Percentiles rank a stretch among this genome's conserved stretches.
phyloP scores from a whole-genome alignment of 2,113 vertebrate genomes.

The Atlantisia rogersi region DNA sequence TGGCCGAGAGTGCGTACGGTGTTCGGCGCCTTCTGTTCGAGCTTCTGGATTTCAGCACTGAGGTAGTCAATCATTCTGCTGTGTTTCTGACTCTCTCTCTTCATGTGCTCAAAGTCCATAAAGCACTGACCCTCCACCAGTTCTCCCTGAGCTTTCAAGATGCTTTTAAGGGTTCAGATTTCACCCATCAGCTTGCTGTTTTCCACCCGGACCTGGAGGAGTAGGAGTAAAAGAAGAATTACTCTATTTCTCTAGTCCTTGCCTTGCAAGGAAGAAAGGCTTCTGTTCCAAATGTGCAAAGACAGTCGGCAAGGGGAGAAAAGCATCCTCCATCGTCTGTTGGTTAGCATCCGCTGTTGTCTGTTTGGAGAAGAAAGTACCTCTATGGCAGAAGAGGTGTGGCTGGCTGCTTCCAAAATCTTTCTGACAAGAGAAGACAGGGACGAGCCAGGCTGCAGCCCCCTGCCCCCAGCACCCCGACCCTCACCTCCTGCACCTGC shows the following conservation, averaged over 20 bases:
- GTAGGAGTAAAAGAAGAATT: not conserved
- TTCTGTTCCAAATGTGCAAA: fast-evolving
- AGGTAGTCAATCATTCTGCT: slow-evolving; percentile 70
- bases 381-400: too few species aligned
- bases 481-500: slow-evolving; percentile 35
- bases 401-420: fast-evolving
- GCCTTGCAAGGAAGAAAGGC: not conserved
- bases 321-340: too few species aligned
- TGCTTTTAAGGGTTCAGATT: slow-evolving; percentile 62
- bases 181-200: slow-evolving; percentile 80
- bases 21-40: slow-evolving; percentile 72
- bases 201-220: slow-evolving; percentile 61
- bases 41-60: slow-evolving; percentile 72
- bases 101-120: slow-evolving; percentile 78
- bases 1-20: slow-evolving; percentile 78
- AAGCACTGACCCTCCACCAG: slow-evolving; percentile 53
- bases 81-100: slow-evolving; percentile 79
- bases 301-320: too few species aligned
- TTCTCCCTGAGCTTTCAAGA: slow-evolving; percentile 61
- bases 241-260: not conserved
- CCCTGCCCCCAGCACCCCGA: fast-evolving
- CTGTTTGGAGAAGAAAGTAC: too few species aligned
- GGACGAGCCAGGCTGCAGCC: not conserved
- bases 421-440: fast-evolving
- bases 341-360: too few species aligned